Percentiles rank a stretch among this genome's conserved stretches.
These are phyloP conservation scores for Leptinotarsa undecemlineata DNA, from an alignment of 1,140 invertebrate genomes.

Conservation along the genomic window DNA sequence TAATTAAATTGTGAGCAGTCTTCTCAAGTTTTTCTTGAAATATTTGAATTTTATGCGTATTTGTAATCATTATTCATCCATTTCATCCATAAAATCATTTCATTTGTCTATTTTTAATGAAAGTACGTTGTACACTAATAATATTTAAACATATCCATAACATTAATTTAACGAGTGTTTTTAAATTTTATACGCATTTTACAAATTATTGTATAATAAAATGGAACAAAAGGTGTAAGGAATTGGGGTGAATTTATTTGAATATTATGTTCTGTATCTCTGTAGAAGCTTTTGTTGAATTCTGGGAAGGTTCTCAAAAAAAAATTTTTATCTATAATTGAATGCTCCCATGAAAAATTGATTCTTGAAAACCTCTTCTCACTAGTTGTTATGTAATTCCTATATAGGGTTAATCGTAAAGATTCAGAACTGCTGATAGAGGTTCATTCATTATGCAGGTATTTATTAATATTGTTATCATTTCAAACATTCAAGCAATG, in stretches of 20 bases:
- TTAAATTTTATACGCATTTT: not conserved
- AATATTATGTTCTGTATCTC: no score
- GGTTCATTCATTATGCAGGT: not conserved
- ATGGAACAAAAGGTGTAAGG: not conserved
- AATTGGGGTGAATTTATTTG: not conserved
- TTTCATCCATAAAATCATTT: not conserved
- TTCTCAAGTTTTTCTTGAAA: no score
- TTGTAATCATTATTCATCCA: no score
- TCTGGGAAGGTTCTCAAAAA: no score
- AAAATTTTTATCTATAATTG: not conserved
- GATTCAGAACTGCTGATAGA: not conserved
- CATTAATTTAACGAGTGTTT: not conserved
- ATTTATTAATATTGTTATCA: no score
- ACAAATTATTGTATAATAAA: constrained; percentile 11
- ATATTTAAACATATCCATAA: constrained; percentile 11
- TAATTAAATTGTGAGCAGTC: no score
- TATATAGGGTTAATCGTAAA: constrained; percentile 8
- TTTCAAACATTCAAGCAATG: not conserved
- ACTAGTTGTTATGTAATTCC: not conserved
- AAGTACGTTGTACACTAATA: not conserved
- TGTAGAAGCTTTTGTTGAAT: no score
- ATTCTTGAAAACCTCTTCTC: not conserved
- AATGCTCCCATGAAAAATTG: not conserved
- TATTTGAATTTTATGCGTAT: no score
- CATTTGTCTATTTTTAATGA: not conserved